Base-by-base conservation (phyloP, 2,888 invertebrate genomes). In the Hypomecis punctinalis region DNA sequence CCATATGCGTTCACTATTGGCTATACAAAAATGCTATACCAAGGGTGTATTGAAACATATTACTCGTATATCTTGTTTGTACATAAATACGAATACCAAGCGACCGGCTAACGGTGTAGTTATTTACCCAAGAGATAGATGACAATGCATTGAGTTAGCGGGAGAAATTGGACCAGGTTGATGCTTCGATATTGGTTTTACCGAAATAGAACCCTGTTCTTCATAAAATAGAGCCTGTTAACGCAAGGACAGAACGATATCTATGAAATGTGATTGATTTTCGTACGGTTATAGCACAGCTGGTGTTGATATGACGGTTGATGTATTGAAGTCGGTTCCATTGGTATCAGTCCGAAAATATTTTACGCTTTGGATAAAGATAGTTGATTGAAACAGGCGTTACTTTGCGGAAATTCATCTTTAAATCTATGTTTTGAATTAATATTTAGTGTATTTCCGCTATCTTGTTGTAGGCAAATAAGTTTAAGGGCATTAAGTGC, bases 91-190 rank as follows among this genome's bases (percentile, higher is more conserved):
- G 23, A 23, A 23, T 23, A 10, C 7, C 6, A 10, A 40, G 10
- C 39, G 10, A 40, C 10, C 23, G 23, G 9, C 39, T 8, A 13
- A 40, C 23, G 23, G 10, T 40, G 23, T 43, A 53, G 33, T 35
- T 54, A 43, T 11, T 54, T 43, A 54, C n/a, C 3, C 40, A 43
- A 54, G 54, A 54, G 52, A 52, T 52, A 40, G 52, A 52, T 52
- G 39, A 40, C 52, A 23, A 52, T 52, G 51, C 52, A 52, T 39
- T 40, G 23, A 9, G 51, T 52, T 56, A 47, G 13, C 43, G 11
- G 7, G 51, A 43, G 49, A 10, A 51, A 59, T 45, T 49, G 51
- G 51, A 36, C 43, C 51, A 37, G 36, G 39, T 23, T 23, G n/a
- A 3, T 23, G 58, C 36, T 49, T 49, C 43, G 49, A 58, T 49